Percentiles rank a stretch among this genome's conserved stretches.
Evolutionary conservation across 2,797 vertebrate species (phyloP).

Genomic region (Galago senegalensis): DNA sequence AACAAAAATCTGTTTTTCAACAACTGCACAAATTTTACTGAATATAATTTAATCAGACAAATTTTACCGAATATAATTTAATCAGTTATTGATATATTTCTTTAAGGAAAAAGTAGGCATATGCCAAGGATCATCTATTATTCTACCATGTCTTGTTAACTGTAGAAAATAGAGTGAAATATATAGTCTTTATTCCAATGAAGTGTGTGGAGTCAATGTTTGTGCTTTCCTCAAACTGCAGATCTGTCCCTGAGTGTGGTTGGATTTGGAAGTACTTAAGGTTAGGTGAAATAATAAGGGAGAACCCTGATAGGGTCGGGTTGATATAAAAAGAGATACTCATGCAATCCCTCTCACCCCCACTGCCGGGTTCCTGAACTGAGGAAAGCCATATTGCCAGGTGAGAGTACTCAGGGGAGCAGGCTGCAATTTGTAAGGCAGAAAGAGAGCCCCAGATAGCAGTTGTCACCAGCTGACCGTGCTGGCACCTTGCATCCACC

Average conservation of each 20-base stretch:
- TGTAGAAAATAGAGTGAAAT: background rate
- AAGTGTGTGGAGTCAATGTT: background rate
- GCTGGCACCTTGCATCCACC: background rate
- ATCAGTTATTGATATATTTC: background rate
- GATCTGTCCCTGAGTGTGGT: background rate
- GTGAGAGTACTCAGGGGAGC: background rate
- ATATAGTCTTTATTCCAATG: background rate
- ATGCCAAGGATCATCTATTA: background rate
- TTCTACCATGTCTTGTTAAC: background rate
- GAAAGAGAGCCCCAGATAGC: no score
- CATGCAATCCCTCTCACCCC: fast-evolving
- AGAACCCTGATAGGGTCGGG: background rate
- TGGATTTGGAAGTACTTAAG: background rate
- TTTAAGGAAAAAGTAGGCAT: background rate
- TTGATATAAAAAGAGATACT: background rate
- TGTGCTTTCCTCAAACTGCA: background rate
- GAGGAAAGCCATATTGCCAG: background rate
- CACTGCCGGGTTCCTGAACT: background rate
- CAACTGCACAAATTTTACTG: background rate
- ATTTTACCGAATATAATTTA: background rate
- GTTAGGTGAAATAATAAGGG: background rate
- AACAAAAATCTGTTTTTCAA: background rate
- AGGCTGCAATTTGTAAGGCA: background rate
- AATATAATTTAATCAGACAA: background rate
- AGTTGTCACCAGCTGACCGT: background rate